These are phyloP conservation scores for Galeruca laticollis DNA, from an alignment of 2,888 invertebrate species.

Conservation along the genomic window DNA sequence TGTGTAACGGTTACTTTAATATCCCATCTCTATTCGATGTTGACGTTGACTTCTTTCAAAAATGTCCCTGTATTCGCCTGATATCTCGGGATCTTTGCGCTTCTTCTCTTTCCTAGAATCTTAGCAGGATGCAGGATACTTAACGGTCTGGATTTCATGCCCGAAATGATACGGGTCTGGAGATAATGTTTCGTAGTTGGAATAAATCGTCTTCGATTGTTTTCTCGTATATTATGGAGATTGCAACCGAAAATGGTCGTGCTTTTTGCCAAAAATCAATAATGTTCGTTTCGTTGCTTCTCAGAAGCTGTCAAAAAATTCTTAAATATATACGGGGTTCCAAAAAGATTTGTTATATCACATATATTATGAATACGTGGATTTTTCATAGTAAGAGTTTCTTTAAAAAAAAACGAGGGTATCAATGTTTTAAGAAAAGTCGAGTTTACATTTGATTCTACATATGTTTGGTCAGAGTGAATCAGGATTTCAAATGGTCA, in stretches of 20 bases:
- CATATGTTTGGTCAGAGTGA: too few relatives aligned
- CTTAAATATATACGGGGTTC: too few relatives aligned
- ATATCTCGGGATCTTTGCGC: conserved; percentile 24
- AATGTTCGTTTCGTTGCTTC: too few relatives aligned
- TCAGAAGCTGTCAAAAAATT: too few relatives aligned
- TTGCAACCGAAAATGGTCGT: not conserved
- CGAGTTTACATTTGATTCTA: too few relatives aligned
- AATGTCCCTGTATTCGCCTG: conserved; percentile 9
- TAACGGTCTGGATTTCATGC: conserved; percentile 31
- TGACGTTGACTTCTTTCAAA: conserved; percentile 1
- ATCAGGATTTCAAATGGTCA: too few relatives aligned
- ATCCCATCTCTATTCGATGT: not conserved
- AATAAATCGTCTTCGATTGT: conserved; percentile 25
- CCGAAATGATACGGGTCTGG: conserved; percentile 20
- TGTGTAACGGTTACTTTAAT: not conserved
- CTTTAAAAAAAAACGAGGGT: too few relatives aligned
- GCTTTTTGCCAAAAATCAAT: too few relatives aligned
- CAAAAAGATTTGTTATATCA: too few relatives aligned
- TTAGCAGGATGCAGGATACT: conserved; percentile 34
- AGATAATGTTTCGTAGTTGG: conserved; percentile 13
- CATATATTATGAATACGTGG: too few relatives aligned
- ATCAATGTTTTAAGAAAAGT: too few relatives aligned
- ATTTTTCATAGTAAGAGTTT: too few relatives aligned
- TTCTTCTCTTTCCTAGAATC: conserved; percentile 20
- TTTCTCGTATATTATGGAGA: not conserved